A percentile compares a stretch with the other conserved stretches of the same genome.
These are phyloP conservation scores for Lampropteryx suffumata DNA, from an alignment of 2,888 invertebrate species.

Conservation along the genomic window DNA sequence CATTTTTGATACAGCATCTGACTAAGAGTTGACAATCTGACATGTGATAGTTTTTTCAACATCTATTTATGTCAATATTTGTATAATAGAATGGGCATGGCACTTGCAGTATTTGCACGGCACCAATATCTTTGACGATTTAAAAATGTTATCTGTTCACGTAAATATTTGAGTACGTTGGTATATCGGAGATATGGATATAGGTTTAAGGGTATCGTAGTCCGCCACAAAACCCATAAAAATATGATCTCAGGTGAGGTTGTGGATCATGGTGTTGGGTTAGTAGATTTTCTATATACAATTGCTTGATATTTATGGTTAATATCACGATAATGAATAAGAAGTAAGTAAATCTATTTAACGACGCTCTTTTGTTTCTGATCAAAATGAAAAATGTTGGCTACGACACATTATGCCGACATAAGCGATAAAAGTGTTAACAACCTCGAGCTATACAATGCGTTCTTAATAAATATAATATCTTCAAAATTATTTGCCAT, in stretches of 20 bases:
- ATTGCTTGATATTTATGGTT: no score
- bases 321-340: no score
- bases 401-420: slow-evolving; percentile 44
- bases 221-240: slow-evolving; percentile 33
- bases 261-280: no score
- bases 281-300: no score
- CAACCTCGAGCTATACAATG: slow-evolving; percentile 45
- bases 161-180: slow-evolving; percentile 33
- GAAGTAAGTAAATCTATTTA: no score
- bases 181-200: slow-evolving; percentile 5
- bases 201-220: neutral
- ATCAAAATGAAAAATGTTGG: slow-evolving; percentile 36
- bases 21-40: slow-evolving; percentile 43
- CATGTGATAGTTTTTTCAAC: slow-evolving; percentile 35
- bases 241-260: no score
- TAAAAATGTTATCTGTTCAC: slow-evolving; percentile 38
- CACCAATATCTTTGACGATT: slow-evolving; percentile 41
- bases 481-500: no score
- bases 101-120: slow-evolving; percentile 35
- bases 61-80: slow-evolving; percentile 48
- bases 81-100: slow-evolving; percentile 39
- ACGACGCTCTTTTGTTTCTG: slow-evolving; percentile 17
- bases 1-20: slow-evolving; percentile 34
- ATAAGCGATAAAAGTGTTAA: slow-evolving; percentile 66
- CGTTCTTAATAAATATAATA: no score